Conservation (phyloP, 2,888 invertebrate genomes). For the Portevinia maculata region DNA sequence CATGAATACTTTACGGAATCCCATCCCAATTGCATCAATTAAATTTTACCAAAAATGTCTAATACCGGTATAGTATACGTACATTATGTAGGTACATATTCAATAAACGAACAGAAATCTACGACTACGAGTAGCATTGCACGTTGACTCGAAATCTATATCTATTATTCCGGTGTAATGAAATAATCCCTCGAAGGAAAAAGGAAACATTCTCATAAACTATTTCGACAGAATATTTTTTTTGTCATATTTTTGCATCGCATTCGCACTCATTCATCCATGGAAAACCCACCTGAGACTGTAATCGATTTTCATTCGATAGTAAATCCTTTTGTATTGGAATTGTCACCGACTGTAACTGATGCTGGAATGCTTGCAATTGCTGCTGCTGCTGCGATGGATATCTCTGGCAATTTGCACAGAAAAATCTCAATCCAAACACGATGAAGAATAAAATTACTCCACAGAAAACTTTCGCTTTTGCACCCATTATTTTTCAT, state of each 20-base stretch:
- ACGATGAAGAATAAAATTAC: slow-evolving; percentile 73
- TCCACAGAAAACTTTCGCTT: slow-evolving; percentile 75
- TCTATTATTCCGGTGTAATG: slow-evolving; percentile 26
- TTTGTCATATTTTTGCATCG: slow-evolving; percentile 1
- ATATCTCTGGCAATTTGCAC: slow-evolving; percentile 74
- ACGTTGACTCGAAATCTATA: slow-evolving; percentile 16
- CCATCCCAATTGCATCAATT: not conserved
- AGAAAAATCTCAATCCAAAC: slow-evolving; percentile 74
- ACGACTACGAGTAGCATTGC: not conserved
- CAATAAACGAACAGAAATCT: not conserved
- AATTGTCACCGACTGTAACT: slow-evolving; percentile 59
- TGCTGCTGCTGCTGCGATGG: slow-evolving; percentile 57
- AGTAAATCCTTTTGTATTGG: slow-evolving; percentile 72
- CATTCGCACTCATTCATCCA: slow-evolving; percentile 11
- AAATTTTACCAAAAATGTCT: slow-evolving; percentile 8
- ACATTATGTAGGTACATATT: too few relatives aligned
- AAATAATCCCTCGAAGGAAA: slow-evolving; percentile 10
- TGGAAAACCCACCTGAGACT: slow-evolving; percentile 66
- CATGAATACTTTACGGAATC: too few relatives aligned
- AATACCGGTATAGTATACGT: slow-evolving; percentile 8
- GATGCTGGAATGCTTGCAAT: slow-evolving; percentile 60
- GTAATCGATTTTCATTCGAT: slow-evolving; percentile 71
- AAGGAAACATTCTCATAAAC: not conserved
- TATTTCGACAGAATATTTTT: not conserved
- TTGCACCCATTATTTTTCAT: slow-evolving; percentile 74